A percentile compares a stretch with the other conserved stretches of the same genome.
phyloP scores from a whole-genome alignment of 2,113 vertebrate genomes.

The Lophotis ruficrista region DNA sequence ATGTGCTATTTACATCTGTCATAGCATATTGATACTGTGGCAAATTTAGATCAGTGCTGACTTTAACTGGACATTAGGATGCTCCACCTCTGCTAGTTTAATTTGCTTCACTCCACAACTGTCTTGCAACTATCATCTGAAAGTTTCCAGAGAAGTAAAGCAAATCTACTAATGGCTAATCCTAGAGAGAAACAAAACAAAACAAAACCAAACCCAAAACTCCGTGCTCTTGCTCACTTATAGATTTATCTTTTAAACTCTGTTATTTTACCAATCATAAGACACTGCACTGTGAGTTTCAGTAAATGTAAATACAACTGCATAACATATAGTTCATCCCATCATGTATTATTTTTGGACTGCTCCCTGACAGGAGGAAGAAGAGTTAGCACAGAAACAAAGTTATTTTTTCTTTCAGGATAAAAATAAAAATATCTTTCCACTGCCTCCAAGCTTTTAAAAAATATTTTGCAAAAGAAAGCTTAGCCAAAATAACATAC shows the following conservation, averaged over 20 bases:
- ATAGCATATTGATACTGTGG: neutral
- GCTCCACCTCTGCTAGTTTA: neutral
- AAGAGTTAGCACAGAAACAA: constrained; percentile 12
- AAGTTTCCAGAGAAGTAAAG: neutral
- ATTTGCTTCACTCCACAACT: neutral
- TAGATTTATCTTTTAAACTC: neutral
- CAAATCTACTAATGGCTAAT: neutral
- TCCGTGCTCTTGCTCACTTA: neutral
- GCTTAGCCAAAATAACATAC: constrained; percentile 42
- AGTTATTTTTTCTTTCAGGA: constrained; percentile 16
- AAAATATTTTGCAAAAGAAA: constrained; percentile 43
- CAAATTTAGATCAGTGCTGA: neutral
- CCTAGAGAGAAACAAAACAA: neutral
- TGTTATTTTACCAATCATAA: neutral
- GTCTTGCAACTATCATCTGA: neutral
- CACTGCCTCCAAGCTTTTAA: neutral
- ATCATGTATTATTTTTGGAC: constrained; percentile 1
- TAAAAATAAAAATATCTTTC: constrained; percentile 38
- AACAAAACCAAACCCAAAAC: too few relatives aligned
- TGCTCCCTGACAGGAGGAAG: neutral
- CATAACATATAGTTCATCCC: neutral
- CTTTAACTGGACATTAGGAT: neutral
- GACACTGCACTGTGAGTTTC: neutral
- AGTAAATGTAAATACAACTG: neutral
- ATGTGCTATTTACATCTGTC: neutral